Evolutionary conservation across 2,113 vertebrate species (phyloP).

Genomic region (Vimba vimba): DNA sequence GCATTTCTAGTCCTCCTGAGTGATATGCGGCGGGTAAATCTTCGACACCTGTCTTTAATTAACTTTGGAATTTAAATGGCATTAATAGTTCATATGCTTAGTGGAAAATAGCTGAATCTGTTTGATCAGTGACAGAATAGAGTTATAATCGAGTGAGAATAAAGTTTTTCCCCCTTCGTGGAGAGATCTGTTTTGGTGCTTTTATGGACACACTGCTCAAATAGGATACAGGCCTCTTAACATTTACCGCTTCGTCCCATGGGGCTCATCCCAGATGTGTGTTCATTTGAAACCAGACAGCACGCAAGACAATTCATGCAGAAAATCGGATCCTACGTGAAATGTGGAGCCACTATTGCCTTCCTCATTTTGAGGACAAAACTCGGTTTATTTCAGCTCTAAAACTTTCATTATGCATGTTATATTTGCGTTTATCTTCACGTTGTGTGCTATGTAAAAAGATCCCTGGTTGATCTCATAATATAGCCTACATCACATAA

Average conservation of each 20-base stretch:
- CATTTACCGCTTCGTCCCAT: neutral
- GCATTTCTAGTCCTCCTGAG: neutral
- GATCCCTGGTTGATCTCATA: neutral
- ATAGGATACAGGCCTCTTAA: no score
- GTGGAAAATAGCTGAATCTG: neutral
- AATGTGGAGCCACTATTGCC: no score
- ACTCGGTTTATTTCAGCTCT: neutral
- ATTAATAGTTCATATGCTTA: neutral
- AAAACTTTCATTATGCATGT: neutral
- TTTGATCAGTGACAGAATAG: neutral
- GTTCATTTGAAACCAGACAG: slow-evolving; percentile 23
- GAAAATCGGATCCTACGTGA: neutral
- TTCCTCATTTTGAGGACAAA: neutral
- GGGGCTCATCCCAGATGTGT: slow-evolving; percentile 27
- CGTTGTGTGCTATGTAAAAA: neutral
- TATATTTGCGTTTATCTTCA: neutral
- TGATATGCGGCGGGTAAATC: neutral
- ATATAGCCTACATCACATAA: neutral
- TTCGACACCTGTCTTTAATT: slow-evolving; percentile 20
- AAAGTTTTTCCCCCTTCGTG: no score
- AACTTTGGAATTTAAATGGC: neutral
- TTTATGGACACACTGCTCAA: neutral
- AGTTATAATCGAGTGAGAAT: neutral
- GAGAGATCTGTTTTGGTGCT: neutral
- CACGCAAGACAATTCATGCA: neutral